Percentiles rank a stretch among this genome's conserved stretches.
Evolutionary conservation across 2,888 invertebrate species (phyloP).

Genomic region (Hirtodrosophila confusa): DNA sequence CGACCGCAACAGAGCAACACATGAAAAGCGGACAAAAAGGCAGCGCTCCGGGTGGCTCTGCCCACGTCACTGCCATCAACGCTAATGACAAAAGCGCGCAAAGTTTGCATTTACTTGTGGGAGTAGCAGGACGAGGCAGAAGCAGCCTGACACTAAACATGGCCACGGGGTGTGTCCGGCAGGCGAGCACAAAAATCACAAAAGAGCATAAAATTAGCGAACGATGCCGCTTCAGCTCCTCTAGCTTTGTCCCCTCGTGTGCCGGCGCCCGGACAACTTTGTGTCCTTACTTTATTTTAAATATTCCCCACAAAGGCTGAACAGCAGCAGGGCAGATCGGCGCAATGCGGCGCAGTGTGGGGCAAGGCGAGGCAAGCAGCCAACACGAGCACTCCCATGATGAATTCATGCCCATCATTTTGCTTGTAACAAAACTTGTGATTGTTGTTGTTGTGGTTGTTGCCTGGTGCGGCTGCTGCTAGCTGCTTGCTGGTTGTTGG

Average conservation of each 20-base stretch:
- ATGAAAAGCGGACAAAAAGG: slow-evolving; percentile 73
- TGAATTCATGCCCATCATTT: slow-evolving; percentile 78
- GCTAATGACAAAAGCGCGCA: slow-evolving; percentile 79
- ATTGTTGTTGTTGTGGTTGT: slow-evolving; percentile 57
- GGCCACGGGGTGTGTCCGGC: slow-evolving; percentile 73
- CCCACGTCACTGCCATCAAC: slow-evolving; percentile 68
- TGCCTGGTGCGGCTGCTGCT: slow-evolving; percentile 24
- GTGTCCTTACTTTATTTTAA: slow-evolving; percentile 68
- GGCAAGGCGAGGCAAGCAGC: slow-evolving; percentile 11
- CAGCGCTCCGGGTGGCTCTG: slow-evolving; percentile 43
- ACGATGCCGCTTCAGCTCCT: slow-evolving; percentile 48
- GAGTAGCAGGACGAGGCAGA: slow-evolving; percentile 14
- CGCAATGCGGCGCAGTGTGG: not conserved
- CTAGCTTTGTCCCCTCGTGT: slow-evolving; percentile 25
- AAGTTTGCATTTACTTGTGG: slow-evolving; percentile 70
- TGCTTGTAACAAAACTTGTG: slow-evolving; percentile 73
- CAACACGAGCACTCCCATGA: slow-evolving; percentile 54
- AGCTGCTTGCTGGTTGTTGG: slow-evolving; percentile 21
- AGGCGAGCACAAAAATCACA: slow-evolving; percentile 73
- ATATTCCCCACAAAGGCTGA: slow-evolving; percentile 50
- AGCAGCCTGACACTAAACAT: slow-evolving; percentile 64
- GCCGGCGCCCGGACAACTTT: slow-evolving; percentile 46
- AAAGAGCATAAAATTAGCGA: slow-evolving; percentile 80
- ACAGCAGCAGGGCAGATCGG: not conserved
- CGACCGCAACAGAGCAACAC: slow-evolving; percentile 74